These are phyloP conservation scores for Pollenia amentaria DNA, from an alignment of 2,888 invertebrate species.

Conservation along the genomic window DNA sequence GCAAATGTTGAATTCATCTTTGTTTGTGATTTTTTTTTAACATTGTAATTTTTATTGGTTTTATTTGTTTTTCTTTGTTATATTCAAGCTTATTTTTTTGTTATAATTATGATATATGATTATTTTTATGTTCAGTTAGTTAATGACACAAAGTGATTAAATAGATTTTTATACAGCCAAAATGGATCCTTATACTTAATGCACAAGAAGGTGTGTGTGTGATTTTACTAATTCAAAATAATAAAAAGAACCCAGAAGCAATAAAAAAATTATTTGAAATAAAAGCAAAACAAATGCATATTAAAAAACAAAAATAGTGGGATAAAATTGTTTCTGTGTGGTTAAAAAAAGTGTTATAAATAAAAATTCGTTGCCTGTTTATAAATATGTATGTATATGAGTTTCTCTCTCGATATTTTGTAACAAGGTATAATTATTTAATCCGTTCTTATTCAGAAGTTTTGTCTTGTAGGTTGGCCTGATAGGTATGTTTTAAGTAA, in stretches of 20 bases:
- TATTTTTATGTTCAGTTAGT: slow-evolving; percentile 48
- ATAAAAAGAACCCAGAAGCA: slow-evolving; percentile 18
- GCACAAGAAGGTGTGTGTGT: slow-evolving; percentile 17
- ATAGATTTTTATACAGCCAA: slow-evolving; percentile 42
- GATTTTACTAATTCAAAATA: slow-evolving; percentile 35
- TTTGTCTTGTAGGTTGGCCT: slow-evolving; percentile 22
- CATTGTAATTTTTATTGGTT: not conserved
- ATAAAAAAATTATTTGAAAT: slow-evolving; percentile 29
- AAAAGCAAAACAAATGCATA: slow-evolving; percentile 39
- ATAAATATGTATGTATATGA: slow-evolving; percentile 34
- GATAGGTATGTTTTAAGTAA: slow-evolving; percentile 4
- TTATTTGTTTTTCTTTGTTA: slow-evolving; percentile 7
- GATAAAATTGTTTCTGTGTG: not conserved
- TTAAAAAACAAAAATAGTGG: slow-evolving; percentile 19
- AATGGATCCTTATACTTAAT: slow-evolving; percentile 42
- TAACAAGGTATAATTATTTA: slow-evolving; percentile 49
- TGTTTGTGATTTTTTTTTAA: slow-evolving; percentile 39
- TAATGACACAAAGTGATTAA: slow-evolving; percentile 57
- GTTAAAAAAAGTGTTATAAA: slow-evolving; percentile 41
- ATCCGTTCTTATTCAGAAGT: slow-evolving; percentile 26
- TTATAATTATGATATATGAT: slow-evolving; percentile 40
- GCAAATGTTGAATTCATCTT: slow-evolving; percentile 69
- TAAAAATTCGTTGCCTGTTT: slow-evolving; percentile 68
- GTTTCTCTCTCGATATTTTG: slow-evolving; percentile 47
- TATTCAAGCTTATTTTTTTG: slow-evolving; percentile 31